Evolutionary conservation across 2,797 vertebrate genomes (phyloP).

Genomic region (Chanos chanos): DNA sequence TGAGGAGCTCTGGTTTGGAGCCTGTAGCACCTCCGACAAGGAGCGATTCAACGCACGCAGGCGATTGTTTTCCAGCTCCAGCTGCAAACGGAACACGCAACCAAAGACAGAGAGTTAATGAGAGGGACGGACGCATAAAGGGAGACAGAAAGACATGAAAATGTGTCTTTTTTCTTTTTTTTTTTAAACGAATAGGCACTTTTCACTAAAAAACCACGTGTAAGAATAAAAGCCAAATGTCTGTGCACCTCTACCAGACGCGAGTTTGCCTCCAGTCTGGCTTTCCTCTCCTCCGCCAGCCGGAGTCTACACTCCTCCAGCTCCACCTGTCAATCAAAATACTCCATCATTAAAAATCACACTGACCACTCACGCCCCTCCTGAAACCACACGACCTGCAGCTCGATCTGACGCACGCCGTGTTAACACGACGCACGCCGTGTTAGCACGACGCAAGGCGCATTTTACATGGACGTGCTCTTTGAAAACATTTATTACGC

Average conservation of each 20-base stretch:
- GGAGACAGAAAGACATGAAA: not conserved
- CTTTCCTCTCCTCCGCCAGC: constrained; percentile 80
- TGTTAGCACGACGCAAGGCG: too few relatives aligned
- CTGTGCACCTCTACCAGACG: constrained; percentile 79
- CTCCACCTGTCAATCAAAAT: constrained; percentile 71
- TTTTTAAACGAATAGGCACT: too few relatives aligned
- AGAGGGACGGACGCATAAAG: not conserved
- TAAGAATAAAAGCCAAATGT: not conserved
- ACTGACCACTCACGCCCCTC: too few relatives aligned
- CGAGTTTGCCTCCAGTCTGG: constrained; percentile 79
- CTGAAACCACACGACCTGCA: too few relatives aligned
- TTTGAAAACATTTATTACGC: too few relatives aligned
- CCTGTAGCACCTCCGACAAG: constrained; percentile 78
- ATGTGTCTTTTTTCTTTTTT: not conserved
- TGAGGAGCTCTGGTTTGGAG: constrained; percentile 62
- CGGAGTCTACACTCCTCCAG: constrained; percentile 81
- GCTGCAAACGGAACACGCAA: constrained; percentile 59
- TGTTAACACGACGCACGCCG: too few relatives aligned
- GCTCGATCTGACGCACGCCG: too few relatives aligned
- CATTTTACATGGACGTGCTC: too few relatives aligned
- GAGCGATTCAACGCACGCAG: constrained; percentile 80
- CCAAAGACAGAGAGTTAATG: not conserved
- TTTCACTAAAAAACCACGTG: too few relatives aligned
- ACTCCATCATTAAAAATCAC: not conserved
- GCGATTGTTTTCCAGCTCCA: constrained; percentile 81